Evolutionary conservation across 2,888 invertebrate genomes (phyloP).

Genomic region (Tubulanus polymorphus): DNA sequence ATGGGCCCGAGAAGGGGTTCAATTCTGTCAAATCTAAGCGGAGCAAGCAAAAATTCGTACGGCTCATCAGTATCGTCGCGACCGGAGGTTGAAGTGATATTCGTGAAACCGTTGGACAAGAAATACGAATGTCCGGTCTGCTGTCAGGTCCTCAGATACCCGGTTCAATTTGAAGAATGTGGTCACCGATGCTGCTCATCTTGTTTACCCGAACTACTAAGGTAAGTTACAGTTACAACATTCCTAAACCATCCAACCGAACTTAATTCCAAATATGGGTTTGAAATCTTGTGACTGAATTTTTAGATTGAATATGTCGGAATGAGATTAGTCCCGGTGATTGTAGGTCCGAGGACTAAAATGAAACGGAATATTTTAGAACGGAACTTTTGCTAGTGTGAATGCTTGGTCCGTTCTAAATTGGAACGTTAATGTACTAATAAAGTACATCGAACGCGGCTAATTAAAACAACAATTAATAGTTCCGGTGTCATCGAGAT

Average conservation of each 20-base stretch:
- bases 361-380: too few relatives aligned
- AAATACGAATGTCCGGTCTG: constrained; percentile 41
- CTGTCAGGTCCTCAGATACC: constrained; percentile 32
- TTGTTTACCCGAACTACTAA: constrained; percentile 38
- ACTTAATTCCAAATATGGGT: too few relatives aligned
- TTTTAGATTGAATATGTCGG: too few relatives aligned
- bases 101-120: constrained; percentile 28
- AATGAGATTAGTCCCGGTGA: constrained; percentile 16
- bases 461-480: too few relatives aligned
- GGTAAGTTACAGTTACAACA: constrained; percentile 28
- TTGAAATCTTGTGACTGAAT: too few relatives aligned
- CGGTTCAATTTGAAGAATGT: constrained; percentile 42
- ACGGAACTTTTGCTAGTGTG: too few relatives aligned
- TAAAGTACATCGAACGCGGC: too few relatives aligned
- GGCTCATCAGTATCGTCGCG: constrained; percentile 3
- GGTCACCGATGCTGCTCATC: constrained; percentile 41
- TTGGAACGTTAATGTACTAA: too few relatives aligned
- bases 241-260: too few relatives aligned
- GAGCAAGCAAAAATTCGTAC: constrained; percentile 3
- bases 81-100: constrained; percentile 27
- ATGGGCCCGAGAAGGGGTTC: not conserved
- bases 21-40: not conserved
- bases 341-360: too few relatives aligned
- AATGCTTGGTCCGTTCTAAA: too few relatives aligned
- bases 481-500: too few relatives aligned